Conservation (phyloP, 2,797 vertebrate species). For the Acrossocheilus wenchowensis region DNA sequence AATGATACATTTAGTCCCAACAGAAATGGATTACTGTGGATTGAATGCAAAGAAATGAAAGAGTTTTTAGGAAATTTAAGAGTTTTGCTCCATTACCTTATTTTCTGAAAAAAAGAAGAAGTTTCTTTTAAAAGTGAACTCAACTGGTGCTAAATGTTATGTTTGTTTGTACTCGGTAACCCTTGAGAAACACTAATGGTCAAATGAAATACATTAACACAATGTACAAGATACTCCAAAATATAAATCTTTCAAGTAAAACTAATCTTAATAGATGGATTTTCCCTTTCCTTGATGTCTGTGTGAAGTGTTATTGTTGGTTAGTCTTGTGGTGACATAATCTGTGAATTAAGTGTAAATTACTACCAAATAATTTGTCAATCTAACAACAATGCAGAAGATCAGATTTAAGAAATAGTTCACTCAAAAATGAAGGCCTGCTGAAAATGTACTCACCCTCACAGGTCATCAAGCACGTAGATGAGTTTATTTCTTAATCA, state of each 20-base stretch:
- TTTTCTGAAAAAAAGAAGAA: background rate
- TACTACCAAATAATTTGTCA: background rate
- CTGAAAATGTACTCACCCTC: background rate
- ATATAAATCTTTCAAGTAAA: background rate
- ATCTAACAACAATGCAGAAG: background rate
- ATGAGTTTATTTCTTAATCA: background rate
- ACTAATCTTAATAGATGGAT: background rate
- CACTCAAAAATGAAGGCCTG: background rate
- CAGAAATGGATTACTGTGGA: too few species aligned
- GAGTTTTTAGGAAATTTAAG: background rate
- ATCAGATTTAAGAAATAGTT: background rate
- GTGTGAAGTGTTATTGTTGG: background rate
- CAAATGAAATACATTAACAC: background rate
- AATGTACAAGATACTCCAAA: background rate
- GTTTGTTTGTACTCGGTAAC: background rate
- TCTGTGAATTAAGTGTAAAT: background rate
- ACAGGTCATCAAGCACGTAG: background rate
- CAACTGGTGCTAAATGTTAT: background rate
- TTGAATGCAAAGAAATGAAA: background rate
- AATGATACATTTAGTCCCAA: background rate
- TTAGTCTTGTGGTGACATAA: conserved; percentile 1
- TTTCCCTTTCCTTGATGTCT: background rate
- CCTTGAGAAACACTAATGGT: background rate
- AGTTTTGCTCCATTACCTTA: background rate
- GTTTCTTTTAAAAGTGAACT: too few species aligned